These are phyloP conservation scores for Vesta saturnalis DNA, from an alignment of 2,888 invertebrate genomes.

Conservation along the genomic window DNA sequence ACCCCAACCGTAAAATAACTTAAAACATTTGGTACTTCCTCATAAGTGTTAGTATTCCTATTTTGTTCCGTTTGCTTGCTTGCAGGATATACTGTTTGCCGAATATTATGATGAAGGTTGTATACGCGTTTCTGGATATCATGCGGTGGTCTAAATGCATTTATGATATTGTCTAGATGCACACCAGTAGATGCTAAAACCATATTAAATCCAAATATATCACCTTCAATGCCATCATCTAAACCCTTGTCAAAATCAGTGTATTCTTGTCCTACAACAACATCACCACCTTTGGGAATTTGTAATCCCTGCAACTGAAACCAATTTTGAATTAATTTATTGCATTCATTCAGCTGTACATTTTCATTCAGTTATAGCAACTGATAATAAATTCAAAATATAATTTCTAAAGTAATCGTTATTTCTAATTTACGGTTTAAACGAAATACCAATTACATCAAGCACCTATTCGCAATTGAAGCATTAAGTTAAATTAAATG, in stretches of 20 bases:
- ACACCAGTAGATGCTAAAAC: slow-evolving; percentile 67
- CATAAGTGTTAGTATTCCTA: background rate
- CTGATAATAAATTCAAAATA: too few relatives aligned
- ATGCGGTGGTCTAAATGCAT: slow-evolving; percentile 6
- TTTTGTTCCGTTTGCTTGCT: too few relatives aligned
- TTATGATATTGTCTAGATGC: slow-evolving; percentile 15
- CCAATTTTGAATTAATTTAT: slow-evolving; percentile 21
- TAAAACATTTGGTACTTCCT: slow-evolving; percentile 44
- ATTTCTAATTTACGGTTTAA: too few relatives aligned
- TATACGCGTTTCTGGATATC: background rate
- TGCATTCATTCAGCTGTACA: too few relatives aligned
- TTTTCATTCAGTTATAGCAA: too few relatives aligned
- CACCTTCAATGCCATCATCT: slow-evolving; percentile 75
- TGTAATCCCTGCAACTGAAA: slow-evolving; percentile 68
- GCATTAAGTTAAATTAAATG: too few relatives aligned
- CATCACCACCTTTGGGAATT: slow-evolving; percentile 70
- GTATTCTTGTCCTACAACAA: slow-evolving; percentile 76
- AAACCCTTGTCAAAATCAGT: slow-evolving; percentile 72
- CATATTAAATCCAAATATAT: slow-evolving; percentile 74
- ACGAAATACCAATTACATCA: too few relatives aligned
- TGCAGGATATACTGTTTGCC: background rate
- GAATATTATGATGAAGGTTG: background rate
- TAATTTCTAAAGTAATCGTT: too few relatives aligned
- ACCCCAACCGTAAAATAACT: slow-evolving; percentile 45
- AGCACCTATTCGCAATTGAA: too few relatives aligned